Evolutionary conservation across 53 echinoderm and acorn worm genomes (phyloP).

Genomic region (Echinarachnius parma): DNA sequence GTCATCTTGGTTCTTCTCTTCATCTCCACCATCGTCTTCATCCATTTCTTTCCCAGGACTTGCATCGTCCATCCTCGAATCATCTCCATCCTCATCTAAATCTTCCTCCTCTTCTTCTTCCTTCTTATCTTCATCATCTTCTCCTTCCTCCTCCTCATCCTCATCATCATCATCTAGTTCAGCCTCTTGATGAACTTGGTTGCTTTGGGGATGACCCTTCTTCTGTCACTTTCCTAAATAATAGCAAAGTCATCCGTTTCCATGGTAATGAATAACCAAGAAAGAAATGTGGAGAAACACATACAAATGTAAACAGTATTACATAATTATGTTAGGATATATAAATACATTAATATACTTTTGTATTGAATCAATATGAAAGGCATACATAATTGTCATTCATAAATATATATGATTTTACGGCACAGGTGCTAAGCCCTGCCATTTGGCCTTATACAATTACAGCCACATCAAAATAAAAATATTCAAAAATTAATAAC

Average conservation of each 20-base stretch:
- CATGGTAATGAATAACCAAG: neutral
- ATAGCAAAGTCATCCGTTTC: neutral
- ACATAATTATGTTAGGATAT: no score
- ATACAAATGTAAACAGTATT: neutral
- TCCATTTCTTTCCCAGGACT: conserved; percentile 34
- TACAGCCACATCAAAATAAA: no score
- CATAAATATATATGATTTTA: no score
- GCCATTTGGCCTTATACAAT: no score
- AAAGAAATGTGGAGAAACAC: neutral
- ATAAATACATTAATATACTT: no score
- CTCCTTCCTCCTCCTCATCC: conserved; percentile 10
- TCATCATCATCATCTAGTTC: conserved; percentile 17
- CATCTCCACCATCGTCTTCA: conserved; percentile 39
- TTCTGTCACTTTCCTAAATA: conserved; percentile 27
- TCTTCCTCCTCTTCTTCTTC: conserved; percentile 44
- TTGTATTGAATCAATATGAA: no score
- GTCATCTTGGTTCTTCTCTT: conserved; percentile 50
- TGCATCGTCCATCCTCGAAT: conserved; percentile 16
- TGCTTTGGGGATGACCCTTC: no score
- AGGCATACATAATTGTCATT: no score
- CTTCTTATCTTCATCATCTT: conserved; percentile 39
- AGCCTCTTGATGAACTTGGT: no score
- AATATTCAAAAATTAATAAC: no score
- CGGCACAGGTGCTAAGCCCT: no score
- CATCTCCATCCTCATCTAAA: conserved; percentile 42